Conservation (phyloP, 2,888 invertebrate genomes). For the Drosophila greeni region DNA sequence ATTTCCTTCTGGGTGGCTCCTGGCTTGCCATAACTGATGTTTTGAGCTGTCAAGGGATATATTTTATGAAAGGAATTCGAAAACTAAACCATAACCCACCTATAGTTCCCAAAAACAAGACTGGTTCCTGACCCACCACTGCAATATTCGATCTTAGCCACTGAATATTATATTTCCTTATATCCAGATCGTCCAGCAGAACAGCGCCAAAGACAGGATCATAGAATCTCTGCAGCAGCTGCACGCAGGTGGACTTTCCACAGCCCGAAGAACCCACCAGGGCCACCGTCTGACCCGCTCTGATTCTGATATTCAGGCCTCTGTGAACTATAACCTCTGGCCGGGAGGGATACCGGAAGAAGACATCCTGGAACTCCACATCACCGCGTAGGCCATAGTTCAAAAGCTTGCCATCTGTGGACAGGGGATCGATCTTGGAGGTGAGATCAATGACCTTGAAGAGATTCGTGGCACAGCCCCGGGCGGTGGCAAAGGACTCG, state of each 20-base stretch:
- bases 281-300: constrained; percentile 85
- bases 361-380: constrained; percentile 84
- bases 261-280: constrained; percentile 88
- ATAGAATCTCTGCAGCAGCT: constrained; percentile 87
- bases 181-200: constrained; percentile 82
- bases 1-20: constrained; percentile 85
- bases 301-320: constrained; percentile 83
- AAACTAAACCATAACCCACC: constrained; percentile 42
- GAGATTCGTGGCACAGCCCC: constrained; percentile 86
- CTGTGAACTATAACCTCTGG: constrained; percentile 85
- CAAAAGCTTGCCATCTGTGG: constrained; percentile 83
- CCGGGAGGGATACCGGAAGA: constrained; percentile 89
- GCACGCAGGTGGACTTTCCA: constrained; percentile 90
- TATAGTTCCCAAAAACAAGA: constrained; percentile 89
- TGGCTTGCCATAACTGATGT: constrained; percentile 86
- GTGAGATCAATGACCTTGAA: constrained; percentile 87
- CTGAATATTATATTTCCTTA: constrained; percentile 84
- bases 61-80: background rate
- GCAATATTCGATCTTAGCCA: constrained; percentile 89
- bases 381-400: constrained; percentile 82
- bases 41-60: constrained; percentile 77
- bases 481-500: constrained; percentile 86
- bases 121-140: constrained; percentile 93
- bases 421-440: constrained; percentile 86
- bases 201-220: constrained; percentile 83